Evolutionary conservation across 1,140 invertebrate genomes (phyloP).

Genomic region (Zaprionus africanus): DNA sequence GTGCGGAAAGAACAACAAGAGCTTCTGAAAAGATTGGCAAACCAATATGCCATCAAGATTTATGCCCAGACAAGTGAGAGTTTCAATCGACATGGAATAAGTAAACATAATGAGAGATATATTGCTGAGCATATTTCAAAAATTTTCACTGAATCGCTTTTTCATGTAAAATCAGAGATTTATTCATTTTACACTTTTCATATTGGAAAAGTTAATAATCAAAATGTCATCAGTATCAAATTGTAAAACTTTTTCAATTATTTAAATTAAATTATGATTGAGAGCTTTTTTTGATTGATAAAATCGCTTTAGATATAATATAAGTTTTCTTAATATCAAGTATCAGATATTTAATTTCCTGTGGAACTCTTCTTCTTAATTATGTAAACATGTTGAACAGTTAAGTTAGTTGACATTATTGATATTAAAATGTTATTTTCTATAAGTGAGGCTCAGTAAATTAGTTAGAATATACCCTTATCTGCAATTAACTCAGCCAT

Average conservation of each 20-base stretch:
- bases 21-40: not conserved
- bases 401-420: too few species aligned
- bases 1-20: not conserved
- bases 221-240: not conserved
- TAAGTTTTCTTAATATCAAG: too few species aligned
- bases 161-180: not conserved
- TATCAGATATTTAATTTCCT: too few species aligned
- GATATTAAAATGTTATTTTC: not conserved
- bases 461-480: not conserved
- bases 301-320: too few species aligned
- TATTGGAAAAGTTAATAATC: not conserved
- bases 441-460: not conserved
- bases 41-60: not conserved
- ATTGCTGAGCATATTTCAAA: not conserved
- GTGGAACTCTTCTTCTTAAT: too few species aligned
- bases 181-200: not conserved
- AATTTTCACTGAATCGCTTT: not conserved
- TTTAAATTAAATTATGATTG: not conserved
- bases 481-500: not conserved
- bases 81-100: slow-evolving; percentile 5
- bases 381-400: too few species aligned
- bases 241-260: not conserved
- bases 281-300: too few species aligned
- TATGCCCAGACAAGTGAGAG: slow-evolving; percentile 1
- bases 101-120: not conserved